Evolutionary conservation across 2,113 vertebrate genomes (phyloP).

Genomic region (Dryoscopus gambensis): DNA sequence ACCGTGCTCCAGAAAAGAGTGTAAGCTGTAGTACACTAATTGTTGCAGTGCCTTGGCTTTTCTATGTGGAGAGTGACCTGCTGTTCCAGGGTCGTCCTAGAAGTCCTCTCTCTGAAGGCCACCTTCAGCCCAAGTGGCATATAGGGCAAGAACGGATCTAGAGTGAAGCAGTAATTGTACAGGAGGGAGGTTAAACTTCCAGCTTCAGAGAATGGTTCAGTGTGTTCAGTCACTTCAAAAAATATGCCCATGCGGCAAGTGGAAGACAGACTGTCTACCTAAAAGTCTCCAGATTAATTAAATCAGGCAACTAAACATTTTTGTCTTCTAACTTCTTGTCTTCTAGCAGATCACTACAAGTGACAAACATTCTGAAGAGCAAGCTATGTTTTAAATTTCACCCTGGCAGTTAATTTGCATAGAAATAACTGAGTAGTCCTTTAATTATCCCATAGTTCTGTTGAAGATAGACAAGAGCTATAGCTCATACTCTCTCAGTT

Average conservation of each 20-base stretch:
- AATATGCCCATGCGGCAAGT: background rate
- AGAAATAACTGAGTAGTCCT: constrained; percentile 8
- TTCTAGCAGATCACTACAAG: background rate
- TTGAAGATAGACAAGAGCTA: background rate
- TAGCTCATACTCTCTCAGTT: constrained; percentile 7
- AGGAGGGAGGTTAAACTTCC: background rate
- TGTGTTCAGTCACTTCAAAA: background rate
- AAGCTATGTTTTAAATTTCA: constrained; percentile 8
- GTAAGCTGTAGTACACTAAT: background rate
- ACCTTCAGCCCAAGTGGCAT: background rate
- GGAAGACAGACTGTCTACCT: background rate
- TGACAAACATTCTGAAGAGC: background rate
- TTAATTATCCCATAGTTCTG: constrained; percentile 6
- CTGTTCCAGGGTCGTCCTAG: background rate
- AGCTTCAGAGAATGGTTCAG: background rate
- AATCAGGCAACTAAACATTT: background rate
- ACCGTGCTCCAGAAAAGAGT: background rate
- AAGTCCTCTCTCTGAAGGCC: background rate
- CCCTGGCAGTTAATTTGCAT: constrained; percentile 10
- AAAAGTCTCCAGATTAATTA: background rate
- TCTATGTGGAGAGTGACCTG: background rate
- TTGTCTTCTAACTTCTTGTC: background rate
- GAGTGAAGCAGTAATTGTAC: background rate
- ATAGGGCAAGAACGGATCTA: background rate
- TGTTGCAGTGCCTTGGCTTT: background rate